Evolutionary conservation across 2,113 vertebrate species (phyloP), one percentile per base, ranked within the genome.

Genomic region (Hystrix cristata): DNA sequence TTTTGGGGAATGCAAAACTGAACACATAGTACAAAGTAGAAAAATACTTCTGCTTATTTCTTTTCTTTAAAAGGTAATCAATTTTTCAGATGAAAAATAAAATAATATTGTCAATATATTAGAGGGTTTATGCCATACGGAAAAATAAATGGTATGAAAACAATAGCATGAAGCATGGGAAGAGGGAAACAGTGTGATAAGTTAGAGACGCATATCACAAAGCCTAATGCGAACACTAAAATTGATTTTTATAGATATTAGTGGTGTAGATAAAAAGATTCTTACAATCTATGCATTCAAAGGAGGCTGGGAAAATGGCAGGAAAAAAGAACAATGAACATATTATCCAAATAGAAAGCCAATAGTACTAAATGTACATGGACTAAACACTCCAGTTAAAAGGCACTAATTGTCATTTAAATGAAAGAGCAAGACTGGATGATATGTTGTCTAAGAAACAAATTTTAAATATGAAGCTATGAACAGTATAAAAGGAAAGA

Each of bases 31-130:
- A 55, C n/a, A 18, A 62, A 83, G 4, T 16, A n/a, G 59, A 43
- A 27, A 60, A 83, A 84, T 46, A 57, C 19, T 76, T 87, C 43
- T 76, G 29, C 14, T 78, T 46, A 12, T 25, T 94, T 67, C 80
- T n/a, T 96, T 91, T 87, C 46, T 87, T 76, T n/a, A 78, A 60
- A 87, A 38, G 34, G 55, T 62, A 79, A 92, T 62, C 59, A 59
- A 83, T 15, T 76, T 78, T 71, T 69, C 23, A 71, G 80, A 57
- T 79, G 31, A 89, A 90, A 55, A 95, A 76, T 72, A 46, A 65
- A 38, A 25, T 74, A 27, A 23, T 46, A 38, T 38, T 38, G 8
- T 11, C 11, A 62, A n/a, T 78, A 34, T 55, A 78, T 53, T 78
- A 18, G 15, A 79, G 23, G 18, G 27, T 15, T 76, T 29, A 83